Percentiles rank a stretch among this genome's conserved stretches.
Conservation (phyloP, 2,113 vertebrate genomes). For the Chionomys nivalis region DNA sequence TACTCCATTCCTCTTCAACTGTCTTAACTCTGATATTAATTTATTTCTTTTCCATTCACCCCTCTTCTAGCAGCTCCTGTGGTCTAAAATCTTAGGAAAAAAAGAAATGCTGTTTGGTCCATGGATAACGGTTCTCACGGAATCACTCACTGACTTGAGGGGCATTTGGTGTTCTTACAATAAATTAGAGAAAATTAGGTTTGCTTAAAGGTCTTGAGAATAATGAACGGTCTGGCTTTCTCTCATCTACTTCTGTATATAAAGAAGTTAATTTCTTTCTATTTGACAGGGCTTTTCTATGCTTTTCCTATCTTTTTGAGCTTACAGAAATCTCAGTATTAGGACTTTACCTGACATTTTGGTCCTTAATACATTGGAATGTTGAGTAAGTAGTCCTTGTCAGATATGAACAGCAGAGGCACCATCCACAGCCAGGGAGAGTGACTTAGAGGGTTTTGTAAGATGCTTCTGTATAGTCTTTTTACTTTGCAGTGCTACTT, state of each 20-base stretch:
- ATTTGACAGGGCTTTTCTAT: neutral
- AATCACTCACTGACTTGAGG: neutral
- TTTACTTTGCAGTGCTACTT: neutral
- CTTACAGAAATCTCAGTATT: neutral
- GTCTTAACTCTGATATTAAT: neutral
- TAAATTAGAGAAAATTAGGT: slow-evolving; percentile 45
- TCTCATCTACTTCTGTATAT: neutral
- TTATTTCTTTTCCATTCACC: neutral
- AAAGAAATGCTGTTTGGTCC: neutral
- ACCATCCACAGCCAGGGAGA: neutral
- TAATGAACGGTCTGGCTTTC: neutral
- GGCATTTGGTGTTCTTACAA: neutral
- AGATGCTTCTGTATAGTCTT: neutral
- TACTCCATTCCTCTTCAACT: neutral
- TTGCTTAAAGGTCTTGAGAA: slow-evolving; percentile 7
- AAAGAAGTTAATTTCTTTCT: neutral
- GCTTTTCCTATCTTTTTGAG: neutral
- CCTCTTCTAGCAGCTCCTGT: neutral
- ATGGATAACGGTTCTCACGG: neutral
- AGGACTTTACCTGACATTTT: neutral
- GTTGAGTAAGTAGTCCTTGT: neutral
- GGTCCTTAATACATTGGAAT: neutral
- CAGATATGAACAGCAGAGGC: neutral
- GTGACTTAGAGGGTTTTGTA: neutral
- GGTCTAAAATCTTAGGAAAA: neutral